Conservation (phyloP, 2,113 vertebrate species). For the Brienomyrus brachyistius region DNA sequence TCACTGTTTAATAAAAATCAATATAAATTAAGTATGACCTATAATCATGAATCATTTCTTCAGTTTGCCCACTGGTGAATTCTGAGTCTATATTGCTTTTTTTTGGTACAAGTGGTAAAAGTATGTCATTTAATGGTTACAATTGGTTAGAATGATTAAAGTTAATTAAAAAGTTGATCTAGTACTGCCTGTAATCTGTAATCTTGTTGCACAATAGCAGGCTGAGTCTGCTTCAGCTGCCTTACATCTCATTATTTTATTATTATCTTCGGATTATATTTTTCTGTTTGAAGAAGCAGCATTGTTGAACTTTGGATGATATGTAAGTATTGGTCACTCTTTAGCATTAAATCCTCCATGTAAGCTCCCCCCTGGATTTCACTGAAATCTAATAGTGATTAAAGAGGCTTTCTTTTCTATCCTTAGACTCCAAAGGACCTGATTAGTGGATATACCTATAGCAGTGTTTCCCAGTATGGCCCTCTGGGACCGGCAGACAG, state of each 20-base stretch:
- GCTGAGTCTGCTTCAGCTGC: background rate
- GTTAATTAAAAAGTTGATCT: background rate
- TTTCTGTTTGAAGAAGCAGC: background rate
- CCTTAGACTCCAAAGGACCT: slow-evolving; percentile 59
- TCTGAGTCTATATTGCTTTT: background rate
- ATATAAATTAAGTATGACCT: background rate
- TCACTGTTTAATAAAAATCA: background rate
- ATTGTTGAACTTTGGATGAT: background rate
- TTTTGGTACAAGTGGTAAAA: background rate
- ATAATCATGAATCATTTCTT: background rate
- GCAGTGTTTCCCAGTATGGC: background rate
- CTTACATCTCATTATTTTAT: background rate
- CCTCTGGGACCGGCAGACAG: background rate
- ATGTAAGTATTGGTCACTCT: background rate
- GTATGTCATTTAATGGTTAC: background rate
- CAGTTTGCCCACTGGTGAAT: background rate
- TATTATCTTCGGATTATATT: background rate
- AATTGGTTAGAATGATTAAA: background rate
- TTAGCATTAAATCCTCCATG: slow-evolving; percentile 19
- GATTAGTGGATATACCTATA: slow-evolving; percentile 42
- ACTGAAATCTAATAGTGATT: slow-evolving; percentile 55
- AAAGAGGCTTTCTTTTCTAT: slow-evolving; percentile 78
- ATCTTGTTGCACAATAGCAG: background rate
- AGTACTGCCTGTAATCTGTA: background rate
- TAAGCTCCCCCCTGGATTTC: slow-evolving; percentile 36